phyloP scores from a whole-genome alignment of 2,888 invertebrate species.

The Ochropleura leucogaster region DNA sequence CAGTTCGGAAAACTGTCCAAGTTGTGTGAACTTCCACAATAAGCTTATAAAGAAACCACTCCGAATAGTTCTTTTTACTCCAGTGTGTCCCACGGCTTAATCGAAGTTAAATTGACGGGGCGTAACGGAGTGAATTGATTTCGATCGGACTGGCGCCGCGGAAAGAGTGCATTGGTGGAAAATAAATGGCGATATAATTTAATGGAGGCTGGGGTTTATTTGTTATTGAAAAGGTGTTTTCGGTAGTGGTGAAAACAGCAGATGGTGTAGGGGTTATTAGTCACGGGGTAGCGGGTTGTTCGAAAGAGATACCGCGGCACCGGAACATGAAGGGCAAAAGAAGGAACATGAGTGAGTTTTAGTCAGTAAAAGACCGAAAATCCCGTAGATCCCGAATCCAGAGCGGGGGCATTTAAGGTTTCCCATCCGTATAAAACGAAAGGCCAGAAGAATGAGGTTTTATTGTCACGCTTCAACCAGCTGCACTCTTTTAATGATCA shows the following conservation, averaged over 20 bases:
- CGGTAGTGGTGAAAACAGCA: not conserved
- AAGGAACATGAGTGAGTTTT: no score
- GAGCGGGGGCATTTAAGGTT: no score
- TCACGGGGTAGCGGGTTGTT: no score
- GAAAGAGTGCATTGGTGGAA: conserved; percentile 36
- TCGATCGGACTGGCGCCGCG: conserved; percentile 52
- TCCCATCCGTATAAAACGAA: not conserved
- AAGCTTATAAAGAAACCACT: conserved; percentile 53
- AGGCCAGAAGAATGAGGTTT: not conserved
- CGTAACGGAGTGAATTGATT: conserved; percentile 72
- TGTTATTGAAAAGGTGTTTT: conserved; percentile 10
- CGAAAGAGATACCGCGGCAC: no score
- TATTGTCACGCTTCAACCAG: not conserved
- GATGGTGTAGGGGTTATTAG: no score
- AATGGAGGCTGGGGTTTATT: not conserved
- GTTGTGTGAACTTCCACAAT: conserved; percentile 58
- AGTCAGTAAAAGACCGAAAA: no score
- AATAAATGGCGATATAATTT: conserved; percentile 48
- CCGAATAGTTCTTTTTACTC: conserved; percentile 69
- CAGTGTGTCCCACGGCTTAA: conserved; percentile 74
- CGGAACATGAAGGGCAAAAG: no score
- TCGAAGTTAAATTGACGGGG: conserved; percentile 80
- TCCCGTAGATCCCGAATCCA: no score
- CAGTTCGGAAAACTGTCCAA: conserved; percentile 48
- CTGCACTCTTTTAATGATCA: not conserved